These are phyloP conservation scores for Arrhamphus sclerolepis DNA, from an alignment of 2,797 vertebrate genomes.

Conservation along the genomic window DNA sequence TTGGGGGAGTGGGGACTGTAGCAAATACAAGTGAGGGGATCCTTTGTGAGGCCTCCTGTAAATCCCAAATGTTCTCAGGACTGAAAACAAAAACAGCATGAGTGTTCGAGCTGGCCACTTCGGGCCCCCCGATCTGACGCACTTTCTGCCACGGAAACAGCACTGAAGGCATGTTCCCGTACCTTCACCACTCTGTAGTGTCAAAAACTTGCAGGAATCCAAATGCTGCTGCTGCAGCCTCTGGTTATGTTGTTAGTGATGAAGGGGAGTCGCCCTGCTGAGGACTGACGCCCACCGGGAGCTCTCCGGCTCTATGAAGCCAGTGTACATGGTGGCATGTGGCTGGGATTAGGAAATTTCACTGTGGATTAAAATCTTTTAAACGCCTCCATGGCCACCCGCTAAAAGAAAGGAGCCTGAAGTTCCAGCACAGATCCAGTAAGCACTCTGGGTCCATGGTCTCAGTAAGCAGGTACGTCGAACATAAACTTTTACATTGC, in stretches of 20 bases:
- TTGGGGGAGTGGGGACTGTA: conserved; percentile 35
- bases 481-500: conserved; percentile 9
- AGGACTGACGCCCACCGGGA: conserved; percentile 28
- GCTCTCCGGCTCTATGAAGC: conserved; percentile 51
- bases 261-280: conserved; percentile 23
- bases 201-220: conserved; percentile 3
- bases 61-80: conserved; percentile 69
- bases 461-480: conserved; percentile 68
- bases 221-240: neutral
- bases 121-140: conserved; percentile 55
- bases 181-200: conserved; percentile 4
- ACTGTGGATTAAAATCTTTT: conserved; percentile 81
- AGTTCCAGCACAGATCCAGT: conserved; percentile 48
- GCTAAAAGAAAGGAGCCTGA: conserved; percentile 52
- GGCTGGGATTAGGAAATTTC: conserved; percentile 85
- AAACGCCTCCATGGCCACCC: conserved; percentile 58
- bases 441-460: conserved; percentile 57
- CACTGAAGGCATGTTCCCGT: conserved; percentile 11
- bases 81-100: conserved; percentile 71
- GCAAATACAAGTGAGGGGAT: conserved; percentile 62
- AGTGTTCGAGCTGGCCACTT: conserved; percentile 42
- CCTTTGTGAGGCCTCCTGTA: conserved; percentile 73
- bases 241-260: conserved; percentile 11
- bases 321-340: conserved; percentile 75
- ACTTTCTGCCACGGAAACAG: conserved; percentile 51